phyloP scores from a whole-genome alignment of 92 coral and sea anemone species.

The Nematostella vectensis region DNA sequence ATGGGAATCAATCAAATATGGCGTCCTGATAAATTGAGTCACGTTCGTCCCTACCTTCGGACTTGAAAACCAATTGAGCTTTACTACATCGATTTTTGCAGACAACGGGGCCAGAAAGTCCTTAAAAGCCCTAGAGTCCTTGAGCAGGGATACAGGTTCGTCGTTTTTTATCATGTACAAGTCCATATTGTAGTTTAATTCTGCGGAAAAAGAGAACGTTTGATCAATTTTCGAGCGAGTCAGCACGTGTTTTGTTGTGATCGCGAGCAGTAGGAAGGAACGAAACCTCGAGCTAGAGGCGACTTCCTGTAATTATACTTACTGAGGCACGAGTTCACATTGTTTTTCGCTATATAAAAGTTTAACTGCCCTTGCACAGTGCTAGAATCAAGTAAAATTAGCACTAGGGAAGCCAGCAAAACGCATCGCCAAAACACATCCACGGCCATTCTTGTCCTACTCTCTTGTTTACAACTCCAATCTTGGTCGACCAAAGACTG shows the following conservation, averaged over 20 bases:
- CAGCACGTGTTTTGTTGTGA: conserved; percentile 10
- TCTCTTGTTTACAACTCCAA: conserved; percentile 12
- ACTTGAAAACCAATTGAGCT: conserved; percentile 62
- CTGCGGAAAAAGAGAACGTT: conserved; percentile 52
- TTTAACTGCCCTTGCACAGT: conserved; percentile 47
- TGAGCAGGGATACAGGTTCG: conserved; percentile 39
- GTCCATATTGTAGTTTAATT: conserved; percentile 51
- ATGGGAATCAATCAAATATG: background rate
- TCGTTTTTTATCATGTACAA: conserved; percentile 47
- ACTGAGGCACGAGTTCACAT: conserved; percentile 58
- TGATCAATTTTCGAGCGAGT: too few relatives aligned
- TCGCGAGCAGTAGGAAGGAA: too few relatives aligned
- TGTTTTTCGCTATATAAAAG: conserved; percentile 51
- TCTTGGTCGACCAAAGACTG: background rate
- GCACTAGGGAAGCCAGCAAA: conserved; percentile 3
- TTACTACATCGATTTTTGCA: conserved; percentile 32
- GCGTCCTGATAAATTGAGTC: too few relatives aligned
- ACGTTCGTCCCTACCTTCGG: conserved; percentile 68
- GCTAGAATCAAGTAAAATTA: conserved; percentile 3
- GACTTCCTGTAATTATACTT: too few relatives aligned
- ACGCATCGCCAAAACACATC: conserved; percentile 11
- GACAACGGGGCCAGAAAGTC: conserved; percentile 61
- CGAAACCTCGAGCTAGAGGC: conserved; percentile 14
- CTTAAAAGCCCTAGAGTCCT: conserved; percentile 55
- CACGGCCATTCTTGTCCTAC: background rate